These are phyloP conservation scores for Thereva nobilitata DNA, from an alignment of 2,888 invertebrate species.

Conservation along the genomic window DNA sequence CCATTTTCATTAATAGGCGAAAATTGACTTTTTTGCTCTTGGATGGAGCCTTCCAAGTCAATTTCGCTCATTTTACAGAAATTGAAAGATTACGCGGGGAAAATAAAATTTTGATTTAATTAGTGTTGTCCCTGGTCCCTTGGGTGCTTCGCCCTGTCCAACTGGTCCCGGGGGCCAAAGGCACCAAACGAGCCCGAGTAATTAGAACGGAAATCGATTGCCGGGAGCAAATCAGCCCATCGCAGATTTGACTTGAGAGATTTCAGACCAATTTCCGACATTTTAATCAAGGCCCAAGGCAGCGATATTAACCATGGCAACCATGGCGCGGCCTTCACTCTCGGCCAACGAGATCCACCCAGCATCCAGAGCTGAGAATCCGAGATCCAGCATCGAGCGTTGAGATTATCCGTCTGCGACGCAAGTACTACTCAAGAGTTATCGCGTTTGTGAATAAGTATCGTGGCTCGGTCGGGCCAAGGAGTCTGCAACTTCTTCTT, in stretches of 20 bases:
- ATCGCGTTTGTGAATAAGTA: conserved; percentile 22
- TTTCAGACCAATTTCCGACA: conserved; percentile 39
- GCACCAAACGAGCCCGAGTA: conserved; percentile 21
- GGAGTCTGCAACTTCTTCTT: not conserved
- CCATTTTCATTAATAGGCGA: no score
- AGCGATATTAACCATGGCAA: conserved; percentile 14
- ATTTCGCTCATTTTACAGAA: no score
- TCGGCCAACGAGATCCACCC: not conserved
- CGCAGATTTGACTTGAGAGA: conserved; percentile 35
- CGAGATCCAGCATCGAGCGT: not conserved
- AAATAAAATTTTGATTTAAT: no score
- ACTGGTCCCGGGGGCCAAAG: no score
- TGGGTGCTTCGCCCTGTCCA: no score
- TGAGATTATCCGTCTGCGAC: conserved; percentile 20
- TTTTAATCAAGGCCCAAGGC: conserved; percentile 35
- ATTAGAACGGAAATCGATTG: conserved; percentile 41
- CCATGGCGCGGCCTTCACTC: not conserved
- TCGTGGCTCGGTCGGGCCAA: not conserved
- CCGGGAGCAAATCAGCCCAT: conserved; percentile 29
- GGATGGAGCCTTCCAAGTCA: no score
- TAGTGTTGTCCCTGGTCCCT: no score
- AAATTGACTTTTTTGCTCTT: no score
- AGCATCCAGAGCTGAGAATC: not conserved
- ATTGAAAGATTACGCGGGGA: no score
- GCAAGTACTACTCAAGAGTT: conserved; percentile 15